Base-by-base conservation (phyloP, 2,113 vertebrate species). In the Phocoena phocoena region DNA sequence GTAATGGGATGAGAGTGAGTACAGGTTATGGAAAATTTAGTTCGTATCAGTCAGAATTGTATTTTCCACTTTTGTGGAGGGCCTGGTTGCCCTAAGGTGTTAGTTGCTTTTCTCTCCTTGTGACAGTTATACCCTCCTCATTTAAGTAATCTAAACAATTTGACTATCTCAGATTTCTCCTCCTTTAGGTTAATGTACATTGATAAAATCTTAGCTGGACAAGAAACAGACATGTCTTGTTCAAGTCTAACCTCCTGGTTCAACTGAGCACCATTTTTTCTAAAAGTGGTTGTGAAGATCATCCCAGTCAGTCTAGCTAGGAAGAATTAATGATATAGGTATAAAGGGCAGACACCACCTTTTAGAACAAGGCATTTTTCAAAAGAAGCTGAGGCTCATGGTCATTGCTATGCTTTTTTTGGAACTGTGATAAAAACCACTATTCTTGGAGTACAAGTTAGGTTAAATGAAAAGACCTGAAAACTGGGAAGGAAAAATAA, bases 401-500 rank as follows among this genome's bases (percentile, higher is more conserved):
- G 93, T 38, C 58, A 88, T 10, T 77, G 74, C 20, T 77, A 28
- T 13, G 5, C 38, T 58, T 53, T 79, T 84, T 88, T 58, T 5
- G 38, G 17, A 73, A 38, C 3, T 36, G 38, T 94, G 26, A 65
- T 36, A 90, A 91, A 65, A 71, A 55, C 26, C 0, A 3, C 47
- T 68, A 60, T 62, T 62, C 62, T 55, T 80, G 8, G 55, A 92
- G 38, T 53, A 44, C 8, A 89, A 63, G 5, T 63, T 68, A 90
- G 53, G 74, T 83, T 81, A 77, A 77, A 82, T 28, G 6, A 88
- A 89, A 89, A 95, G 11, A 58, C n/a, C 10, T 36, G 58, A 44
- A 82, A 84, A 70, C 6, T 50, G 18, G 55, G 26, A 92, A 93
- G 76, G 71, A 84, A 96, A 82, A 96, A 77, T 25, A 80, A 85